Base-by-base conservation (phyloP, 1,140 invertebrate genomes). In the Linepithema humile region DNA sequence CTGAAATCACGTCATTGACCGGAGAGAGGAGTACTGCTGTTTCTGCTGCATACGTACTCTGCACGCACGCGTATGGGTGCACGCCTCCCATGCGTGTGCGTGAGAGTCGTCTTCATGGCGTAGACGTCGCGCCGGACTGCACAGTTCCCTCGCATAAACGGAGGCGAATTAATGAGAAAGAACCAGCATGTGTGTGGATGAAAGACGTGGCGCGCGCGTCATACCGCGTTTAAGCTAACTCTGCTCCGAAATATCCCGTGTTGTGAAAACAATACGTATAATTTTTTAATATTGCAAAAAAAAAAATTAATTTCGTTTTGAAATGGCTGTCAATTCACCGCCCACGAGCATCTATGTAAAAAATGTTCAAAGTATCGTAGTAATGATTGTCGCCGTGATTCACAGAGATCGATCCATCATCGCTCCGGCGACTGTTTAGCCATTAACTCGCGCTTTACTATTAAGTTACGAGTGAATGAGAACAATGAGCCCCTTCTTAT, bases 1-100 rank as follows among this genome's bases (percentile, higher is more conserved):
- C 64, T 57, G 62, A 69, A 80, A 80, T 80, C 75, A 70, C 75
- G 75, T 80, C 64, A 80, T 80, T 80, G 75, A 80, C 75, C 75
- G 48, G 23, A 55, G 48, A 67, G 17, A 67, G 26, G 32, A 20
- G 40, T 48, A 29, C 17, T 4, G n/a, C 64, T 43, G 60, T 45
- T 7, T 64, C 38, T 35, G 12, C 20, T 32, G 55, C 53, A 10
- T 26, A 48, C 35, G 9, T 35, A 29, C 26, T 50, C 29, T n/a
- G 40, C 38, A 15, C 10, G 29, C 40, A 48, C 40, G 43, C 32
- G 50, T 59, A 12, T 40, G n/a, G 45, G 62, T 29, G 43, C 20
- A 35, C 17, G 20, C 38, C 3, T 80, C 48, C 64, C 75, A 80
- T 48, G 75, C 57, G 40, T 23, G 53, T 73, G 73, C 45, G 75